These are phyloP conservation scores for Microplitis manilae DNA, from an alignment of 2,888 invertebrate genomes.

Conservation along the genomic window DNA sequence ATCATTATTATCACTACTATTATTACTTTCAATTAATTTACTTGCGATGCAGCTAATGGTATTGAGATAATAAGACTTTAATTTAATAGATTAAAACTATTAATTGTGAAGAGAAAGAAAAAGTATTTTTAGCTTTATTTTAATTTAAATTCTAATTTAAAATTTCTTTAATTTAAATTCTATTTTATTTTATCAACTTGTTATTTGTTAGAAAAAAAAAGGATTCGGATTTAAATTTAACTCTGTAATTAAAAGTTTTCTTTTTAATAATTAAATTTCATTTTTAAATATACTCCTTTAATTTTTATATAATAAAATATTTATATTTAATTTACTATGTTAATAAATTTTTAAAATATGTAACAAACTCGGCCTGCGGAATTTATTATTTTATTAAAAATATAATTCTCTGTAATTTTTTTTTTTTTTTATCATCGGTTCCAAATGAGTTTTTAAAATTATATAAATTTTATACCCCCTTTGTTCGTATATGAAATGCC, in stretches of 20 bases:
- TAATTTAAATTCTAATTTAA: neutral
- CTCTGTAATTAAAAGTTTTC: neutral
- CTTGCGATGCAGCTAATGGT: neutral
- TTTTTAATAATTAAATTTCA: neutral
- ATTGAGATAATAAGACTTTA: neutral
- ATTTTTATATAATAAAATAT: neutral
- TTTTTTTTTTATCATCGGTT: too few relatives aligned
- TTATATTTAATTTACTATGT: neutral
- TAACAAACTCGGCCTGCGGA: too few relatives aligned
- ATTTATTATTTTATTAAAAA: too few relatives aligned
- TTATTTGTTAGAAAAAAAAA: neutral
- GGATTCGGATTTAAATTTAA: neutral
- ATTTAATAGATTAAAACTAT: neutral
- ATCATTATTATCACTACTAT: neutral
- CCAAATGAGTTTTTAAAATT: too few relatives aligned
- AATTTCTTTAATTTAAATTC: neutral
- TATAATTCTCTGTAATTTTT: too few relatives aligned
- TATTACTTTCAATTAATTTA: neutral
- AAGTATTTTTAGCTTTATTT: neutral
- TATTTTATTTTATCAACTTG: neutral
- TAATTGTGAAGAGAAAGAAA: neutral
- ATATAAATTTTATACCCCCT: too few relatives aligned
- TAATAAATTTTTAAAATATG: too few relatives aligned
- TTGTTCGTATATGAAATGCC: too few relatives aligned
- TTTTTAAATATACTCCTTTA: neutral